Base-by-base conservation (phyloP, 2,113 vertebrate species). In the Athene noctua region DNA sequence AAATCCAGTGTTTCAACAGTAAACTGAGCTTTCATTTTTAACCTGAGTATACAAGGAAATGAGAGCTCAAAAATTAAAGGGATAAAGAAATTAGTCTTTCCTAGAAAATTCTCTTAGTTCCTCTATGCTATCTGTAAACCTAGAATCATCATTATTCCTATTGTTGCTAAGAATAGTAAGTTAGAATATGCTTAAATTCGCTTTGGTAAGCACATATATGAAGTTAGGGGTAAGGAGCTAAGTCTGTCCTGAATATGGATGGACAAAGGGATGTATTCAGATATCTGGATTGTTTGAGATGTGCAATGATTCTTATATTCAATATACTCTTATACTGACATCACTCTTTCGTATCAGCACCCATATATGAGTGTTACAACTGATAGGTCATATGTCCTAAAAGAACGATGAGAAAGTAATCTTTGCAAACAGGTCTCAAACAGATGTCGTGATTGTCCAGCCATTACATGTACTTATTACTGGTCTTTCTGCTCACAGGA, bases 401-500 rank as follows among this genome's bases (percentile, higher is more conserved):
- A 77, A n/a, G 11, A 74, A 46, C 5, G 5, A 10, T 1, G 6
- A 83, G 55, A 59, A 49, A 63, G 13, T 36, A 21, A 67, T 51
- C 38, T 40, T 70, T 77, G 25, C 54, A 65, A 36, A n/a, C 9
- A 36, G 19, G 19, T 61, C 79, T 67, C 22, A 34, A 22, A 6
- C 22, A 79, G 49, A 44, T 32, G 40, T 54, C 0, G 1, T 27
- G 62, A 5, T 29, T 66, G 47, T 13, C 49, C 66, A 55, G 23
- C 58, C 47, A 4, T 34, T 61, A 46, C 65, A 73, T 47, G 23
- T 27, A 49, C 62, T 94, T 57, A 82, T 73, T 68, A 3, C 52
- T 62, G 59, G 9, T 83, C 63, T 90, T 94, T 96, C 63, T 94
- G 79, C 78, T 92, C 89, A 30, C 92, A 98, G 98, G 98, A 26